Conservation (phyloP, 1,140 invertebrate genomes). For the Atta colombica region DNA sequence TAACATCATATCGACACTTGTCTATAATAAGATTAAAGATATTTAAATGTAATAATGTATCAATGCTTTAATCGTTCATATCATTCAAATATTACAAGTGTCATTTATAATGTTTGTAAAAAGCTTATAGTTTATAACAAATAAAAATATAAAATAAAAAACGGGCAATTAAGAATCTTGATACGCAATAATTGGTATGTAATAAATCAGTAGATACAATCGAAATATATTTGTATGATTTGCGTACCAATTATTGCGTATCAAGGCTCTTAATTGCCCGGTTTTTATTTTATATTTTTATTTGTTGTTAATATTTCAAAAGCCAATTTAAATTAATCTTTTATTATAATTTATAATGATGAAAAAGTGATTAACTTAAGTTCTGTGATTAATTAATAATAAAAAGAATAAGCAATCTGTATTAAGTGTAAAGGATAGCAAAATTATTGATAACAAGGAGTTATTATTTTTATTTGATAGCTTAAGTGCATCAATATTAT, state of each 20-base stretch:
- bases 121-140: too few species aligned
- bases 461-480: neutral
- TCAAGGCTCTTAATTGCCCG: too few species aligned
- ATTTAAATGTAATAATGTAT: neutral
- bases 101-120: neutral
- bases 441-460: neutral
- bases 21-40: neutral
- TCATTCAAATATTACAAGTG: neutral
- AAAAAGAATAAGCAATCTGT: neutral
- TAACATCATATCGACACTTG: conserved; percentile 12
- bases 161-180: too few species aligned
- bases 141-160: too few species aligned
- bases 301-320: too few species aligned
- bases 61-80: neutral
- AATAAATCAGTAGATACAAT: too few species aligned
- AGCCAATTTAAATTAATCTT: too few species aligned
- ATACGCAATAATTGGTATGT: too few species aligned
- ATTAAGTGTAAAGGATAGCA: neutral
- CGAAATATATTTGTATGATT: too few species aligned
- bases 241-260: too few species aligned
- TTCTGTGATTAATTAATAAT: neutral
- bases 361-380: neutral
- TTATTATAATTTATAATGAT: neutral
- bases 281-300: too few species aligned
- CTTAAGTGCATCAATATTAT: neutral